A percentile compares a stretch with the other conserved stretches of the same genome.
These are phyloP conservation scores for Zootermopsis nevadensis DNA, from an alignment of 2,888 invertebrate genomes.

Conservation along the genomic window DNA sequence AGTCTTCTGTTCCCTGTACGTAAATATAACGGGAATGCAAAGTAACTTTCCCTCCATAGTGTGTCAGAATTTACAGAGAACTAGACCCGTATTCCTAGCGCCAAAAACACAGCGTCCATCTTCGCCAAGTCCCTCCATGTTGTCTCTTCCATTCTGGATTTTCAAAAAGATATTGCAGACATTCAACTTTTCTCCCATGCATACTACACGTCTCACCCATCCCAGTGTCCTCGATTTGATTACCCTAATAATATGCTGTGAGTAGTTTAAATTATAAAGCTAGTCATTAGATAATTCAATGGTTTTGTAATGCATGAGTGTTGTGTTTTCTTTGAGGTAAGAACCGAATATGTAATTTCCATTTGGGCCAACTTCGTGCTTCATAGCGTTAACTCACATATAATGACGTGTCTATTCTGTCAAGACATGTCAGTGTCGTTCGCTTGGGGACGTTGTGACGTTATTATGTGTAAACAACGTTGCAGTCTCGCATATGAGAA, in stretches of 20 bases:
- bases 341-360: too few species aligned
- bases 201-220: background rate
- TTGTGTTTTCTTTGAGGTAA: too few species aligned
- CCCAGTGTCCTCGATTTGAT: background rate
- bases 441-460: too few species aligned
- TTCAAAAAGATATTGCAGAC: background rate
- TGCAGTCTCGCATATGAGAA: too few species aligned
- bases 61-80: background rate
- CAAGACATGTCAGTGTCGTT: too few species aligned
- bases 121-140: background rate
- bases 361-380: too few species aligned
- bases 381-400: too few species aligned
- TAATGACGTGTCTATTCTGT: too few species aligned
- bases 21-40: background rate
- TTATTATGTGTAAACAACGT: too few species aligned
- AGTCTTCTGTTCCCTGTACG: background rate
- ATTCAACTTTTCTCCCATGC: background rate
- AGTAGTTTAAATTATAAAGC: background rate
- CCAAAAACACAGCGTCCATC: too few species aligned
- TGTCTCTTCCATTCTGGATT: background rate
- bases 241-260: background rate
- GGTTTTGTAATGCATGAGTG: too few species aligned
- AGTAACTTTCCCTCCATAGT: background rate
- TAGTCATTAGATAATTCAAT: background rate
- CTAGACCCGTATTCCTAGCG: background rate